Evolutionary conservation across 2,888 invertebrate species (phyloP).

Genomic region (Netelia inedita): DNA sequence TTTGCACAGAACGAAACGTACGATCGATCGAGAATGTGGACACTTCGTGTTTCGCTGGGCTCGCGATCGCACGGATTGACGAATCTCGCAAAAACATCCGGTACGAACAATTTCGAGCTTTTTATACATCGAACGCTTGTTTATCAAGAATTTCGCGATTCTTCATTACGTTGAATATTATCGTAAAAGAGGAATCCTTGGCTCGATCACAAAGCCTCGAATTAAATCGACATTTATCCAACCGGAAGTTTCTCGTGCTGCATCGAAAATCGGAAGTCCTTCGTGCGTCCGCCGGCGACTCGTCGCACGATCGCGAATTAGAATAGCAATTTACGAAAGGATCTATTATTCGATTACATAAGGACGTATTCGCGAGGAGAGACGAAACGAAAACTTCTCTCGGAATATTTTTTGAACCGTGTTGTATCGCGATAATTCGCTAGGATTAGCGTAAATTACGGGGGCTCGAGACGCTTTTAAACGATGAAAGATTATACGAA

Average conservation of each 20-base stretch:
- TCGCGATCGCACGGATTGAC: not conserved
- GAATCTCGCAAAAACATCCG: not conserved
- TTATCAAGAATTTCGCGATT: not conserved
- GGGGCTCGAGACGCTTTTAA: too few species aligned
- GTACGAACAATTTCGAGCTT: not conserved
- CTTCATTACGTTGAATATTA: not conserved
- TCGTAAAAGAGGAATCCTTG: not conserved
- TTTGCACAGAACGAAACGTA: too few species aligned
- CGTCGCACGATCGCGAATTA: not conserved
- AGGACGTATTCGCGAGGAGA: not conserved
- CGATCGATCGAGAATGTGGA: not conserved
- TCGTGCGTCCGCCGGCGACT: too few species aligned
- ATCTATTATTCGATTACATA: not conserved
- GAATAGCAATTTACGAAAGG: not conserved
- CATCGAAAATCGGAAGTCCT: not conserved
- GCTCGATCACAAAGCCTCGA: constrained; percentile 11
- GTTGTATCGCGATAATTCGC: not conserved
- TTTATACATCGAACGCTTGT: not conserved
- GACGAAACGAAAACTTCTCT: not conserved
- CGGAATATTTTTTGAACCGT: not conserved
- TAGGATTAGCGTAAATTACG: too few species aligned
- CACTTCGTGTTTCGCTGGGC: not conserved
- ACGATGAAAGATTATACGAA: too few species aligned
- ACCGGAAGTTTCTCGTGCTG: not conserved
- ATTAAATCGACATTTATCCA: constrained; percentile 7